Conservation (phyloP, 2,888 invertebrate genomes). For the Trilocha varians region DNA sequence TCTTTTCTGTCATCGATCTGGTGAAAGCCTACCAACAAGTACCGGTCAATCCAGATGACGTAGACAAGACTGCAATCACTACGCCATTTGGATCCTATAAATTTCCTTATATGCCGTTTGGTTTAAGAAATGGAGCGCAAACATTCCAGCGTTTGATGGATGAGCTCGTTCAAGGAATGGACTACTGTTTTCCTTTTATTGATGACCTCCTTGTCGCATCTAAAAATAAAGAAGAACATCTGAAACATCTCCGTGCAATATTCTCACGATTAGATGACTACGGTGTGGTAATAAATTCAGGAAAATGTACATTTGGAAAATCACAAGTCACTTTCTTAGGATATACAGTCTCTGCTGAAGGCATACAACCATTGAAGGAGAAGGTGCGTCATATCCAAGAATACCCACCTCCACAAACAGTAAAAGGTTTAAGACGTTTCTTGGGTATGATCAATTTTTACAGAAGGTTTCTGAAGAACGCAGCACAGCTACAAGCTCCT, state of each 20-base stretch:
- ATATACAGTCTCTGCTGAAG: constrained; percentile 4
- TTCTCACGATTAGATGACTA: constrained; percentile 5
- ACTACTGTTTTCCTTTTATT: constrained; percentile 2
- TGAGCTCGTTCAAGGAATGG: too few relatives aligned
- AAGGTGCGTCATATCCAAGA: constrained; percentile 7
- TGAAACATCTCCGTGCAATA: constrained; percentile 5
- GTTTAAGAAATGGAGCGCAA: too few relatives aligned
- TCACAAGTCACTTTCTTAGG: constrained; percentile 8
- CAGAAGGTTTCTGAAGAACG: constrained; percentile 13
- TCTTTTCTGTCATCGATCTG: not conserved
- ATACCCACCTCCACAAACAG: too few relatives aligned
- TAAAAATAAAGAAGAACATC: constrained; percentile 2
- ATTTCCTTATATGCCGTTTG: too few relatives aligned
- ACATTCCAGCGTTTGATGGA: too few relatives aligned
- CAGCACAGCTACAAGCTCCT: constrained; percentile 14
- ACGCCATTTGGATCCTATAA: too few relatives aligned
- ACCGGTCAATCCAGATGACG: too few relatives aligned
- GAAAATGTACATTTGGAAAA: constrained; percentile 8
- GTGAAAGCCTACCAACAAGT: not conserved
- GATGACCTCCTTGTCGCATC: constrained; percentile 7
- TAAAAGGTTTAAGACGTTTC: too few relatives aligned
- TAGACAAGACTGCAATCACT: too few relatives aligned
- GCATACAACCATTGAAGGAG: constrained; percentile 1
- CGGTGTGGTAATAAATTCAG: constrained; percentile 6
- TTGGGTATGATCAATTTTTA: constrained; percentile 20